Evolutionary conservation across 2,797 vertebrate species (phyloP), one percentile per base, ranked within the genome.

Genomic region (Hozukius guyotensis): DNA sequence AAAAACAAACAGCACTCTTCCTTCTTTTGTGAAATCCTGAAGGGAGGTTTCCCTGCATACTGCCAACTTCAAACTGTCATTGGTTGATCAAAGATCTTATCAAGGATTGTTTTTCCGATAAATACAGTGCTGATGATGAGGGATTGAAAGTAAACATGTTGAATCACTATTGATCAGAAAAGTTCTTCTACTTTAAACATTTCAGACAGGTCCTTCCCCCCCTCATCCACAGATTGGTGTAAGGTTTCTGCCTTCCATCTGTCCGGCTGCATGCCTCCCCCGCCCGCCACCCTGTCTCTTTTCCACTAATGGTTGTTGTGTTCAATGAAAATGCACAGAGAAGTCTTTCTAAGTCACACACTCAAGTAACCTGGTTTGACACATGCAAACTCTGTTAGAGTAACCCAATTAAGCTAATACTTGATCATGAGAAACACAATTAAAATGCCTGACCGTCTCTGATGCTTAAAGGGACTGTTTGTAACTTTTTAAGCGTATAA

Each of bases 1-100:
- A 87, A 89, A 89, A 90, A 85, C 89, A 92, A 93, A 93, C 76
- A 85, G 36, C 11, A 59, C 63, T 88, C 86, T 89, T 90, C 83
- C 83, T 90, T 87, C 77, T 80, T 88, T 92, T 88, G 83, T 88
- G 78, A 86, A 75, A 89, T 80, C 24, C 61, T 63, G 52, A 22
- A 57, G 53, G 27, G 69, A 77, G 72, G 27, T 72, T 87, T 84
- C 66, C 29, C 49, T 56, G 12, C 56, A 60, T 36, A 27, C 32
- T 34, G 29, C 62, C 42, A 25, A 55, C 52, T 65, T 74, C 56
- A 49, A 80, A 78, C 67, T 66, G 76, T 86, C 68, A 81, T 16
- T 53, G 32, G 9, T n/a, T 14, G 8, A 7, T 76, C 36, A 56
- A 60, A 76, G 60, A 32, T 52, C 46, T 36, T 27, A 78, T 69